Base-by-base conservation (phyloP, 2,888 invertebrate species). In the Cotesia congregata region DNA sequence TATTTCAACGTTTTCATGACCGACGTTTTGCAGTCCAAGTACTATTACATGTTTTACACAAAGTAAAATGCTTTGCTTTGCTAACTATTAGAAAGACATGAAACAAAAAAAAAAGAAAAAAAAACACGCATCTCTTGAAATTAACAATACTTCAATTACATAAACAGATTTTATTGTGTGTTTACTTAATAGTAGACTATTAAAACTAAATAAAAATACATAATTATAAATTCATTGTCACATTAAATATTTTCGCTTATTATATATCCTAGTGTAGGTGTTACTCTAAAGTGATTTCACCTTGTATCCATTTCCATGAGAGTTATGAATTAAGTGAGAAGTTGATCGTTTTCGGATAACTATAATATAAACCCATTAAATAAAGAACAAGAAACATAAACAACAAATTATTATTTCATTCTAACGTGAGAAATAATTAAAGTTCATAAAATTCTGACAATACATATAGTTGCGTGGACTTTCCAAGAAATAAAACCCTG, bases 231-330 rank as follows among this genome's bases (percentile, higher is more conserved):
- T 50, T 50, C 50, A 50, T 50, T 50, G 50, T 50, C 50, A 50
- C 50, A 12, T 50, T 12, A 38, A 65, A 65, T 65, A 65, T 30
- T 71, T 67, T 73, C 30, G 40, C 17, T 38, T 50, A 64, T 30
- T 76, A 12, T 39, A 15, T 61, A 15, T 67, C 67, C 20, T 72
- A 39, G 60, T 30, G 65, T 20, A 73, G 73, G 73, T 38, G 67
- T 73, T 73, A 73, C 41, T 67, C 60, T 65, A 30, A 39, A 67
- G 67, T 73, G 69, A 77, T 74, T 73, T 77, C 68, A 77, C 77
- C 77, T 77, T 77, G 77, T 77, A 65, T 73, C 64, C 77, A 77
- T 77, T 74, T 77, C 73, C 73, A 73, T 76, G 71, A 30, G 38
- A 73, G 15, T 12, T 62, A 15, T 38, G 30, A 30, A 3, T 30